Percentiles rank a stretch among this genome's conserved stretches.
Evolutionary conservation across 2,888 invertebrate species (phyloP).

Genomic region (Petrolisthes manimaculis): DNA sequence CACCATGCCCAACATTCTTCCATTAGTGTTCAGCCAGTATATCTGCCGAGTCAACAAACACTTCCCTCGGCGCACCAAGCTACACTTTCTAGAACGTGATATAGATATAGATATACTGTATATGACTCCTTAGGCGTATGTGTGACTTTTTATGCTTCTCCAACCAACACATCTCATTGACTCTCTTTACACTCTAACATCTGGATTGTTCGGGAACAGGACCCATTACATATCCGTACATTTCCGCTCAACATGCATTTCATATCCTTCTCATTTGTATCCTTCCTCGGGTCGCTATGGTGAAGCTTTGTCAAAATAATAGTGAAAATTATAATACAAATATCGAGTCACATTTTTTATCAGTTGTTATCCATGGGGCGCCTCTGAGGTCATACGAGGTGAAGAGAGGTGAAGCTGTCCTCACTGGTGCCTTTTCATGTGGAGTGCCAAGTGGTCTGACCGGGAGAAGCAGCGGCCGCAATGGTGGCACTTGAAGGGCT

Average conservation of each 20-base stretch:
- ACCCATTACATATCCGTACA: not conserved
- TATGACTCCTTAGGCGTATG: constrained; percentile 2
- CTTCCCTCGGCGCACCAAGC: constrained; percentile 5
- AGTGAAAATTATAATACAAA: no score
- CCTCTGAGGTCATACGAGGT: not conserved
- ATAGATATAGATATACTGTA: not conserved
- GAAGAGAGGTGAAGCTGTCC: constrained; percentile 34
- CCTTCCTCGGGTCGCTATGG: no score
- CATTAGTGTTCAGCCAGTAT: constrained; percentile 21
- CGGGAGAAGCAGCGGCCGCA: constrained; percentile 97
- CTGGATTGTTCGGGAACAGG: constrained; percentile 41
- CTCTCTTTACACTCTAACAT: constrained; percentile 45
- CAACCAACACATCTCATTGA: not conserved
- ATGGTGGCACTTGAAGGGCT: constrained; percentile 95
- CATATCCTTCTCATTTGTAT: no score
- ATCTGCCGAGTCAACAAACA: not conserved
- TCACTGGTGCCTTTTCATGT: constrained; percentile 88
- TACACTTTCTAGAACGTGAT: constrained; percentile 4
- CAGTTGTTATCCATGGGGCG: not conserved
- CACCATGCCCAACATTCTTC: constrained; percentile 28
- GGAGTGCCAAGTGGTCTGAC: constrained; percentile 94
- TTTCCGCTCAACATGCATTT: not conserved
- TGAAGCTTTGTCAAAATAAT: no score
- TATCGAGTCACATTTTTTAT: no score
- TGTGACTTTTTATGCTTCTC: constrained; percentile 7